These are phyloP conservation scores for Achatina immaculata DNA, from an alignment of 1,140 invertebrate species.

Conservation along the genomic window DNA sequence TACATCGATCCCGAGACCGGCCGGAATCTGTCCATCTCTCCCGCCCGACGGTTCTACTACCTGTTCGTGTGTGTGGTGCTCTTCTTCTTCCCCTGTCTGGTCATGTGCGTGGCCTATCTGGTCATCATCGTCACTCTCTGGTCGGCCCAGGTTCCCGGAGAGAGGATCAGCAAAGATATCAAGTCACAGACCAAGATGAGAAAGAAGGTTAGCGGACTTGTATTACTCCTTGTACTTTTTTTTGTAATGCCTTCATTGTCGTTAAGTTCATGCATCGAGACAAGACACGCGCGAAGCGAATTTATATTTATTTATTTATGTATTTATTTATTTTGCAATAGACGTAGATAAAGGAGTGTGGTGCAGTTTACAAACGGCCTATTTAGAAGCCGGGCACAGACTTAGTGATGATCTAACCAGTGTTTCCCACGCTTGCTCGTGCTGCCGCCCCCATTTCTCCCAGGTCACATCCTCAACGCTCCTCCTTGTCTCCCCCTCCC, in stretches of 20 bases:
- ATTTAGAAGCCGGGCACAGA: no score
- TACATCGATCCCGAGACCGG: slow-evolving; percentile 42
- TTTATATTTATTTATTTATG: no score
- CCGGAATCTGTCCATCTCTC: slow-evolving; percentile 21
- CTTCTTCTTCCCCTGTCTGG: slow-evolving; percentile 73
- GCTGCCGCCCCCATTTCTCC: no score
- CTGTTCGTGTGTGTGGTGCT: slow-evolving; percentile 70
- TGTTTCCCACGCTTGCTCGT: no score
- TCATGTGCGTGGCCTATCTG: slow-evolving; percentile 72
- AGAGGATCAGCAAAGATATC: slow-evolving; percentile 60
- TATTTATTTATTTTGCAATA: no score
- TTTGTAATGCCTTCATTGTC: neutral
- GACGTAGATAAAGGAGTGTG: no score
- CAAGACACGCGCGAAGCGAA: neutral
- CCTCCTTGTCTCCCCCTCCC: no score
- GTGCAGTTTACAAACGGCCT: no score
- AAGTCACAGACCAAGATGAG: slow-evolving; percentile 61
- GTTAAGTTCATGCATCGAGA: no score
- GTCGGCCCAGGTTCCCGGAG: slow-evolving; percentile 60
- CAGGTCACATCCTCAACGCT: no score
- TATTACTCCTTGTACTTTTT: neutral
- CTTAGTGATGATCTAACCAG: no score
- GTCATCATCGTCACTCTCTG: slow-evolving; percentile 71
- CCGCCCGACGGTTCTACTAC: slow-evolving; percentile 68
- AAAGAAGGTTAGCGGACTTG: slow-evolving; percentile 66